phyloP scores from a whole-genome alignment of 2,113 vertebrate species.

The Pantherophis guttatus region DNA sequence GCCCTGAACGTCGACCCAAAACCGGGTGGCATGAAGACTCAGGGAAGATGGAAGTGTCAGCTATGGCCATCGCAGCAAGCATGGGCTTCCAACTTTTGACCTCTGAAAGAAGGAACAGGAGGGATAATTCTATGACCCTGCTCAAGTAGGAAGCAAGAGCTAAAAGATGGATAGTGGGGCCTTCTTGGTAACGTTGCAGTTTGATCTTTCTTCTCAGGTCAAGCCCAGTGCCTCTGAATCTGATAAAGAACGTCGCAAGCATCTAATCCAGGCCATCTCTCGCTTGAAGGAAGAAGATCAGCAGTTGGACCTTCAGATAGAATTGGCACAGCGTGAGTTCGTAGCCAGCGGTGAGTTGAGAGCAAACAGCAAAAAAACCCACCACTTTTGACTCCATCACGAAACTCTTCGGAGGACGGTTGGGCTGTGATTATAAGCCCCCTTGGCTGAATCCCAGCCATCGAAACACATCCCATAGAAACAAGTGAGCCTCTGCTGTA shows the following conservation, averaged over 20 bases:
- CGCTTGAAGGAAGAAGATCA: conserved; percentile 73
- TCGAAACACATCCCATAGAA: not conserved
- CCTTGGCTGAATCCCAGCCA: not conserved
- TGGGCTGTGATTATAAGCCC: not conserved
- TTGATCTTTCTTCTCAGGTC: conserved; percentile 44
- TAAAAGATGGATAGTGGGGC: not conserved
- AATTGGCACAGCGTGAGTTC: conserved; percentile 72
- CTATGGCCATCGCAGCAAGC: not conserved
- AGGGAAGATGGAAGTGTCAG: too few relatives aligned
- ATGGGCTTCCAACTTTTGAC: not conserved
- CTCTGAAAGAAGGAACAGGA: not conserved
- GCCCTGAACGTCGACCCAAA: too few relatives aligned
- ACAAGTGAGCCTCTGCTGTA: not conserved
- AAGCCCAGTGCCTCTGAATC: conserved; percentile 61
- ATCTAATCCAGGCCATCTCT: conserved; percentile 70
- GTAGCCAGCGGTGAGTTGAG: conserved; percentile 70
- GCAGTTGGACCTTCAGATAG: conserved; percentile 77
- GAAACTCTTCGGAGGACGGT: not conserved
- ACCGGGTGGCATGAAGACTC: too few relatives aligned
- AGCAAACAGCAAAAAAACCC: not conserved
- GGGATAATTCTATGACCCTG: not conserved
- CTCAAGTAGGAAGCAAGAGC: not conserved
- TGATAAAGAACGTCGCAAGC: conserved; percentile 61
- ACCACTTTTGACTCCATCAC: not conserved
- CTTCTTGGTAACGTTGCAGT: not conserved